These are phyloP conservation scores for Archips xylosteana DNA, from an alignment of 2,888 invertebrate species.

Conservation along the genomic window DNA sequence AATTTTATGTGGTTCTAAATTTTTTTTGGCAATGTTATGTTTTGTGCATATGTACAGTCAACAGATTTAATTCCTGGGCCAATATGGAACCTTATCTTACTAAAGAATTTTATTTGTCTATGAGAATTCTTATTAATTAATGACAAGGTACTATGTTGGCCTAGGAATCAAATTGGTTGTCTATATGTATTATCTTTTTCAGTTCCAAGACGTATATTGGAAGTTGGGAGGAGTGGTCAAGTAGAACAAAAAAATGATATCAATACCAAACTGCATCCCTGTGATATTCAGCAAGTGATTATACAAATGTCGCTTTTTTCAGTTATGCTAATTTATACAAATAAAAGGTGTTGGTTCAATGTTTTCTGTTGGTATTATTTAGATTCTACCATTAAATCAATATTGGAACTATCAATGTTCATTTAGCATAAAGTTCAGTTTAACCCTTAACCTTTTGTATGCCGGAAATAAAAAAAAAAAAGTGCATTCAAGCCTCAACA, in stretches of 20 bases:
- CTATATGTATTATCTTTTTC: conserved; percentile 50
- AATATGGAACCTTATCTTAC: no score
- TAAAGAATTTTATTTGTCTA: no score
- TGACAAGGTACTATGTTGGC: no score
- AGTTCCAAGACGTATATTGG: conserved; percentile 80
- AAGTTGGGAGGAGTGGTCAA: conserved; percentile 81
- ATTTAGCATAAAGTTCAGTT: no score
- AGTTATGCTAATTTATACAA: background rate
- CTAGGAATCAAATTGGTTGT: no score
- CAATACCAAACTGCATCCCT: background rate
- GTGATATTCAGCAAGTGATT: background rate
- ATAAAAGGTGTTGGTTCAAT: conserved; percentile 8
- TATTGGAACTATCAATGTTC: no score
- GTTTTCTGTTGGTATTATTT: background rate
- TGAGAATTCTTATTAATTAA: no score
- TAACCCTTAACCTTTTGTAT: no score
- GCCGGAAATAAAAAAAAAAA: no score
- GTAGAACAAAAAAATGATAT: conserved; percentile 53
- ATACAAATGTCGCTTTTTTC: background rate
- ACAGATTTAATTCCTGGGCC: no score
- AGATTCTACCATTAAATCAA: background rate
- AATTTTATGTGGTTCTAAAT: background rate
- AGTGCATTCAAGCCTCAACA: no score
- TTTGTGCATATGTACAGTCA: no score
- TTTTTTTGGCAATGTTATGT: background rate